These are phyloP conservation scores for Calephelis perditalis DNA, from an alignment of 2,888 invertebrate genomes.

Conservation along the genomic window DNA sequence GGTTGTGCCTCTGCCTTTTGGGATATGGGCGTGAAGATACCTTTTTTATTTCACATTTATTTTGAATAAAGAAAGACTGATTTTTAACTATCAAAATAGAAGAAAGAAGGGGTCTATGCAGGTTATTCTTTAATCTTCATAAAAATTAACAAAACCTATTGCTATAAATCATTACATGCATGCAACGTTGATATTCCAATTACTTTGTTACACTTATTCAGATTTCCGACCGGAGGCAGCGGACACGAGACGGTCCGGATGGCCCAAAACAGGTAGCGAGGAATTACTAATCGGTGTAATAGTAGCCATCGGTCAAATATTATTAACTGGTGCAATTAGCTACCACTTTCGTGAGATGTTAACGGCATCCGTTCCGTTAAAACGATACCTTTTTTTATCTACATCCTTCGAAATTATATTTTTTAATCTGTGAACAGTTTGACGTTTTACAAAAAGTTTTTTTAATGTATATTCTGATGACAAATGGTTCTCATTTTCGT, in stretches of 20 bases:
- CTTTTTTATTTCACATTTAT: no score
- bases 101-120: no score
- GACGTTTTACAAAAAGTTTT: not conserved
- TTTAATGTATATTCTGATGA: not conserved
- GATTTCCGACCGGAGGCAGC: slow-evolving; percentile 10
- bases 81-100: no score
- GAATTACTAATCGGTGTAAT: slow-evolving; percentile 64
- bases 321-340: slow-evolving; percentile 37
- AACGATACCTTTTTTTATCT: slow-evolving; percentile 22
- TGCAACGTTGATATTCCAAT: slow-evolving; percentile 8
- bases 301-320: slow-evolving; percentile 40
- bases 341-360: slow-evolving; percentile 25
- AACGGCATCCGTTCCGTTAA: slow-evolving; percentile 27
- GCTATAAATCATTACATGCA: slow-evolving; percentile 13
- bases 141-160: slow-evolving; percentile 19
- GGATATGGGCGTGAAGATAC: no score
- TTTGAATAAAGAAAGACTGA: no score
- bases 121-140: no score
- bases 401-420: slow-evolving; percentile 22
- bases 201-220: slow-evolving; percentile 7
- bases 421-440: slow-evolving; percentile 7
- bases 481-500: not conserved
- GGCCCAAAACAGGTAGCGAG: slow-evolving; percentile 61
- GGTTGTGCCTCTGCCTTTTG: no score
- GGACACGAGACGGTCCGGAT: slow-evolving; percentile 5